Conservation (phyloP, 2,888 invertebrate genomes). For the Philereme transversata region DNA sequence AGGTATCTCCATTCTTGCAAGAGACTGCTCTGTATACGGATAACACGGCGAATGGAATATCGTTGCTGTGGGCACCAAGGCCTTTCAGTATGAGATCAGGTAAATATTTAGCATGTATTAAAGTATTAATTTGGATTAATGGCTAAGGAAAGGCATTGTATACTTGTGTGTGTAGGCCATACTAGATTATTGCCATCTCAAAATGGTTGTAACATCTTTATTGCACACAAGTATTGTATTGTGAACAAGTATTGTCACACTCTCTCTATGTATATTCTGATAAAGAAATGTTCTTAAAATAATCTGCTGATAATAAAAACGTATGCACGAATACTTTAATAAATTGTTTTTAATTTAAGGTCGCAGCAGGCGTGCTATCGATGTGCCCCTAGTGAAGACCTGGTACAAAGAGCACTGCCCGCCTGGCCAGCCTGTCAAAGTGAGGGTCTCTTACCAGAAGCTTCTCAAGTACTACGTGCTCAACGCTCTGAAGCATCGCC, state of each 20-base stretch:
- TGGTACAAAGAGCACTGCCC: conserved; percentile 99
- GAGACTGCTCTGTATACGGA: conserved; percentile 98
- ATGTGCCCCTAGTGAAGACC: conserved; percentile 98
- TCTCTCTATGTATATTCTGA: no score
- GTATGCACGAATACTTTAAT: no score
- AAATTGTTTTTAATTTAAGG: conserved; percentile 73
- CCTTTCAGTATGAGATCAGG: conserved; percentile 98
- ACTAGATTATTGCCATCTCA: no score
- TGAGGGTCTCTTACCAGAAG: conserved; percentile 99
- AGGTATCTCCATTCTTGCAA: conserved; percentile 95
- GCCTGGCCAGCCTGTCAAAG: conserved; percentile 98
- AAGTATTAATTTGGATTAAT: no score
- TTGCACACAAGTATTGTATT: no score
- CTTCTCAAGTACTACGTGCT: conserved; percentile 98
- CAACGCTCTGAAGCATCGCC: conserved; percentile 98
- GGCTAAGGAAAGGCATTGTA: no score
- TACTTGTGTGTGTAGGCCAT: no score
- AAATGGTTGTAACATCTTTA: no score
- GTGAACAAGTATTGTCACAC: no score
- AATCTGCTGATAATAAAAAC: no score
- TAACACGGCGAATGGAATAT: conserved; percentile 99
- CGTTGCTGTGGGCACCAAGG: conserved; percentile 98
- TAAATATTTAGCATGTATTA: conserved; percentile 40
- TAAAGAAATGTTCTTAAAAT: no score
- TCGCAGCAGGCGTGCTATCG: conserved; percentile 95